Conservation (phyloP, 2,113 vertebrate species). For the Lontra canadensis region DNA sequence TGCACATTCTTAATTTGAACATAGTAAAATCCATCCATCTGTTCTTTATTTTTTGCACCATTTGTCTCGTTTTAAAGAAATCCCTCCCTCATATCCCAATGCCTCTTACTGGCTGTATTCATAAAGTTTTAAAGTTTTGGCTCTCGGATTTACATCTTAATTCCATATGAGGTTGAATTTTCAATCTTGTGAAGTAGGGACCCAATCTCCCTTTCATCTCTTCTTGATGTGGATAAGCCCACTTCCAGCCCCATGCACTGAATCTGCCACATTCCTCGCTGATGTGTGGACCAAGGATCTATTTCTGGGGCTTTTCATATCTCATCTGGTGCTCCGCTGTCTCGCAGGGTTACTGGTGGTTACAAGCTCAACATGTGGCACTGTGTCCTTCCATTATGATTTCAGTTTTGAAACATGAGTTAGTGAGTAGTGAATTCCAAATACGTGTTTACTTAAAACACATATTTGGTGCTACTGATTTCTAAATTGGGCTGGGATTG, state of each 20-base stretch:
- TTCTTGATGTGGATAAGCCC: too few relatives aligned
- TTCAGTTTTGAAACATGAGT: neutral
- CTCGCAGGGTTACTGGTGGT: neutral
- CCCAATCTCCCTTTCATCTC: neutral
- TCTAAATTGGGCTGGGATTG: neutral
- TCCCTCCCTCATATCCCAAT: neutral
- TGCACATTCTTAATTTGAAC: neutral
- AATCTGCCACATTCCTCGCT: neutral
- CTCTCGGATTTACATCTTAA: neutral
- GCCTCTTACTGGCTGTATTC: neutral
- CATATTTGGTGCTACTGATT: neutral
- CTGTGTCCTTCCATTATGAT: neutral
- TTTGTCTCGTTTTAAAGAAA: neutral
- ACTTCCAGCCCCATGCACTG: neutral
- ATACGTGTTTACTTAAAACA: neutral
- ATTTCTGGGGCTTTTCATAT: neutral
- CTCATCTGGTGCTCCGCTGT: neutral
- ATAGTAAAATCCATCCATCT: neutral
- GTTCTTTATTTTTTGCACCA: neutral
- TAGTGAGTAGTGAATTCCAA: neutral
- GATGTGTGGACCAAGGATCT: accelerated
- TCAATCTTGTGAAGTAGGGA: neutral
- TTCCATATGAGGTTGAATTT: neutral
- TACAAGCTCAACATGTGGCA: neutral
- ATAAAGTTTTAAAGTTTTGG: neutral